Evolutionary conservation across 2,113 vertebrate species (phyloP).

Genomic region (Leptocoma aspasia): DNA sequence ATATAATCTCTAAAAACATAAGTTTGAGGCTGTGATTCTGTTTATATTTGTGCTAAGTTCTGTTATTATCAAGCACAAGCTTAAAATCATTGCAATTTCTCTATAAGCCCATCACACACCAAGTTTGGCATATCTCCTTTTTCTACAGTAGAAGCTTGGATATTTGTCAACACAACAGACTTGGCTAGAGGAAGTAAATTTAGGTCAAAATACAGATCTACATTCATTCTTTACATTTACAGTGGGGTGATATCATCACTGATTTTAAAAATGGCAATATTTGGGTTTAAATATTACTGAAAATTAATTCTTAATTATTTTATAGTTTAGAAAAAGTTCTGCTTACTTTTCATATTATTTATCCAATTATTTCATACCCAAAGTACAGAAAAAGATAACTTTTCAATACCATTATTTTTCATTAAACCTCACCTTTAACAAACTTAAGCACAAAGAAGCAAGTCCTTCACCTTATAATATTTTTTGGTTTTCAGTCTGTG

Average conservation of each 20-base stretch:
- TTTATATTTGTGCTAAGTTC: neutral
- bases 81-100: neutral
- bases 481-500: neutral
- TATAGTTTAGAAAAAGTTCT: neutral
- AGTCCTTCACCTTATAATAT: neutral
- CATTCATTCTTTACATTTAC: neutral
- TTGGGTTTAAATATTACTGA: neutral
- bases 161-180: neutral
- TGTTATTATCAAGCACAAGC: neutral
- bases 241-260: neutral
- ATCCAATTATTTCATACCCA: neutral
- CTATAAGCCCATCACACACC: neutral
- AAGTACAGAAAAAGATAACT: neutral
- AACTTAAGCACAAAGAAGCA: neutral
- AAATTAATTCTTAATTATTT: neutral
- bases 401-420: neutral
- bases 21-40: neutral
- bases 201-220: neutral
- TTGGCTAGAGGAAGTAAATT: neutral
- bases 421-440: neutral
- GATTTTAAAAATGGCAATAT: neutral
- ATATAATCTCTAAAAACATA: neutral
- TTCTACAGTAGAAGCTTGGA: neutral
- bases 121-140: neutral
- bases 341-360: neutral